Evolutionary conservation across 2,888 invertebrate genomes (phyloP), one percentile per base, ranked within the genome.

Genomic region (Rugalucina vietnamica): DNA sequence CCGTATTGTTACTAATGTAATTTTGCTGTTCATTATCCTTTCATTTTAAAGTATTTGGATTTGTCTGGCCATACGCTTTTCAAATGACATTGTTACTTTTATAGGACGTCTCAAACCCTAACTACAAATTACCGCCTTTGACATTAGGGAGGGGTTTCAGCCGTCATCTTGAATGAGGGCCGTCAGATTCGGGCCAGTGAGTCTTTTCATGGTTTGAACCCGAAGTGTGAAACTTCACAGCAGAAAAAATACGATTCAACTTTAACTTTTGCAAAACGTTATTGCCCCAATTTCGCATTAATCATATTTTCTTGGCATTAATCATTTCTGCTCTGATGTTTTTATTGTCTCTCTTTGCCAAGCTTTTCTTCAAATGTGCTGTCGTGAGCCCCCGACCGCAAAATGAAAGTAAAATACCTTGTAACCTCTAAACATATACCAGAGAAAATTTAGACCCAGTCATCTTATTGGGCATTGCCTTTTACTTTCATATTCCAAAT

Each of bases 281-380:
- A 81, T 81, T 79, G 84, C 79, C 76, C 39, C 69, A 50, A 65
- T 70, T 49, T 37, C 79, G 29, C 85, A 87, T 87, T 82, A 82
- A 87, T 87, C 87, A 87, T 87, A 87, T 83, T 73, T 83, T 76
- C 71, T 70, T 54, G 75, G 76, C 79, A 85, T 87, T 82, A 87
- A 87, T 87, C 87, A 85, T 85, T 76, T 76, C 83, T 83, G 87
- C 70, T 36, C 60, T 39, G 34, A 81, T 82, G 37, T 34, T 84
- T 72, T 84, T 82, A 84, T 84, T 87, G 87, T 87, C 74, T 84
- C 81, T 84, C 57, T 78, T 37, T 71, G 78, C 37, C 76, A 75
- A 60, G 39, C 70, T 77, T 75, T 50, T 65, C 65, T 65, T 29
- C 27, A 65, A 27, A 21, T 34, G 65, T 21, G 65, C 24, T 65